Evolutionary conservation across 2,113 vertebrate genomes (phyloP).

Genomic region (Arizona elegans): DNA sequence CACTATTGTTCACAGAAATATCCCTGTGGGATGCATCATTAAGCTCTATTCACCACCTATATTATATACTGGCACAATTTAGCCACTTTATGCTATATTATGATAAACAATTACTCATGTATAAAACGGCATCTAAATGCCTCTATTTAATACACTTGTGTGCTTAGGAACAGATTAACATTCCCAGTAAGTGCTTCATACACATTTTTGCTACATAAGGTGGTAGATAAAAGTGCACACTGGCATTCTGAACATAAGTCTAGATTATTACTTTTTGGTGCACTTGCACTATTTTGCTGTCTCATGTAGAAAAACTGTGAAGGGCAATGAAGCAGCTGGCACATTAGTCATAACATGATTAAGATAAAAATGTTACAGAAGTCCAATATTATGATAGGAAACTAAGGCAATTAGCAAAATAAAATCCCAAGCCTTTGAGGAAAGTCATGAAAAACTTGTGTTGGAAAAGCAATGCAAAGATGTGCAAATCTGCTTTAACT

Average conservation of each 20-base stretch:
- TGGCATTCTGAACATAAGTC: background rate
- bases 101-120: slow-evolving; percentile 60
- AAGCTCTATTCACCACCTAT: slow-evolving; percentile 39
- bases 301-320: slow-evolving; percentile 2
- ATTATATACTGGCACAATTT: slow-evolving; percentile 55
- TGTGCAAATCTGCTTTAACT: slow-evolving; percentile 79
- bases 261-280: background rate
- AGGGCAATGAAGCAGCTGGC: slow-evolving; percentile 47
- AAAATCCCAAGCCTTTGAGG: slow-evolving; percentile 44
- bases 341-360: slow-evolving; percentile 60
- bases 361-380: slow-evolving; percentile 59
- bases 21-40: slow-evolving; percentile 26
- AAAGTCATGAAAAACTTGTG: slow-evolving; percentile 54
- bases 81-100: slow-evolving; percentile 62
- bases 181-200: slow-evolving; percentile 58
- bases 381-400: slow-evolving; percentile 52
- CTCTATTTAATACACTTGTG: slow-evolving; percentile 59
- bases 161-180: slow-evolving; percentile 61
- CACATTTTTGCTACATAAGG: slow-evolving; percentile 1
- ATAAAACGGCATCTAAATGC: slow-evolving; percentile 60
- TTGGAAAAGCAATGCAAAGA: slow-evolving; percentile 28
- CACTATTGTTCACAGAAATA: background rate
- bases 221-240: background rate
- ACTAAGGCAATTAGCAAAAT: slow-evolving; percentile 54
- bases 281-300: background rate